Evolutionary conservation across 2,797 vertebrate genomes (phyloP), one percentile per base, ranked within the genome.

Genomic region (Microctenopoma steveboyesi): DNA sequence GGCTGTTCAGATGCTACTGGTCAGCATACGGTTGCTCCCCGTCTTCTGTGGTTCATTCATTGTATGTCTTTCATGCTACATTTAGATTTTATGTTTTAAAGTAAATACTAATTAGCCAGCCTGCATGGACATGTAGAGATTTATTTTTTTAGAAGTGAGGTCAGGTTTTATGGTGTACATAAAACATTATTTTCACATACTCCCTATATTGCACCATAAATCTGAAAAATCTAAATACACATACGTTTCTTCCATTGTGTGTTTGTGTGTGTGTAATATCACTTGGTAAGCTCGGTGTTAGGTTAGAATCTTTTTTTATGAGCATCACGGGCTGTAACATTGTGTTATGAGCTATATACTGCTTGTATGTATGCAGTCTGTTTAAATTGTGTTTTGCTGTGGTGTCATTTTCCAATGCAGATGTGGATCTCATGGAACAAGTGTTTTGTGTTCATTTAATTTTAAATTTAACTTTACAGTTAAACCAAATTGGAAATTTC

Each of bases 41-140:
- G 64, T 69, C 60, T 46, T 48, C 37, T 69, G 76, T 28, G 79
- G 76, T 49, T 8, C 18, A 54, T 61, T 70, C 48, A 57, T 74
- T 77, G 46, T 70, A 15, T 60, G 56, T 67, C 69, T 58, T 47
- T 59, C 60, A 63, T 64, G 64, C 69, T 84, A 4, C 49, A 62
- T 79, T 85, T 81, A 76, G 59, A 63, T 62, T 79, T 84, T 51
- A 73, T 75, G 39, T 67, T 61, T 66, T 46, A 61, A 43, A 66
- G 67, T 66, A 77, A 76, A 84, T 61, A 72, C 64, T 51, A 63
- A 64, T 71, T 79, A 70, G 45, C 51, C 55, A 9, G 71, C 33
- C 69, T 22, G 63, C 64, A 72, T 3, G 22, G 76, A 69, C 28
- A 68, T 67, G 63, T 66, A 27, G 37, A 56, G 54, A 52, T 49